Conservation (phyloP, 2,113 vertebrate genomes). For the Crotalus horridus region DNA sequence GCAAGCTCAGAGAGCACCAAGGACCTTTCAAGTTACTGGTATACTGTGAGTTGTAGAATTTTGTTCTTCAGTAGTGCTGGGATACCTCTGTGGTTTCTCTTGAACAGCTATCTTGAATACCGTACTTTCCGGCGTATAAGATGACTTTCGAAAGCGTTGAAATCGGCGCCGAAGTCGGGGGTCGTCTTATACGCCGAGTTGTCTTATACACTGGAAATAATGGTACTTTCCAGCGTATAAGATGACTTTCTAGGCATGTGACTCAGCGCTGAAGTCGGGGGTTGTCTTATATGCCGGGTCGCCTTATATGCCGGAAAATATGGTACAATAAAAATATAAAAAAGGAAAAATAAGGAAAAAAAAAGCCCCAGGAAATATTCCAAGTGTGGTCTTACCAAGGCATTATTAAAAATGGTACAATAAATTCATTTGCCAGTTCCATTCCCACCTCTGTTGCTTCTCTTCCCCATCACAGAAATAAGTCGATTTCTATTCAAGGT, state of each 20-base stretch:
- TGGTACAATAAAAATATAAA: background rate
- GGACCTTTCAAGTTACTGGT: too few species aligned
- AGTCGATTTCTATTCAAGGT: background rate
- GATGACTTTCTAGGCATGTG: too few species aligned
- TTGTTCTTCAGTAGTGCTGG: background rate
- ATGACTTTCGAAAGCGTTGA: too few species aligned
- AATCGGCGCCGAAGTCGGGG: too few species aligned
- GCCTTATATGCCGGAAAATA: too few species aligned
- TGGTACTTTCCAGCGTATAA: too few species aligned
- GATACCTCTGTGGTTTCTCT: background rate
- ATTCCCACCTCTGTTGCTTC: background rate
- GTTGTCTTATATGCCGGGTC: too few species aligned
- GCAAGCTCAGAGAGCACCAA: too few species aligned
- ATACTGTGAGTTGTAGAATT: background rate
- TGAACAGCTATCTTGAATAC: background rate
- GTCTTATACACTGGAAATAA: too few species aligned
- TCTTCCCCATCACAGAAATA: background rate
- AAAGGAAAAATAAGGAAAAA: accelerated
- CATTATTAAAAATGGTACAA: background rate
- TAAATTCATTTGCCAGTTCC: background rate
- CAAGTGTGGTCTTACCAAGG: background rate
- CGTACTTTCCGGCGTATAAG: too few species aligned
- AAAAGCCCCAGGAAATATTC: background rate
- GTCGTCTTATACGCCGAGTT: too few species aligned
- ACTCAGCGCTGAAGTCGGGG: too few species aligned